phyloP scores from a whole-genome alignment of 1,140 invertebrate genomes.

The Augochlora pura region DNA sequence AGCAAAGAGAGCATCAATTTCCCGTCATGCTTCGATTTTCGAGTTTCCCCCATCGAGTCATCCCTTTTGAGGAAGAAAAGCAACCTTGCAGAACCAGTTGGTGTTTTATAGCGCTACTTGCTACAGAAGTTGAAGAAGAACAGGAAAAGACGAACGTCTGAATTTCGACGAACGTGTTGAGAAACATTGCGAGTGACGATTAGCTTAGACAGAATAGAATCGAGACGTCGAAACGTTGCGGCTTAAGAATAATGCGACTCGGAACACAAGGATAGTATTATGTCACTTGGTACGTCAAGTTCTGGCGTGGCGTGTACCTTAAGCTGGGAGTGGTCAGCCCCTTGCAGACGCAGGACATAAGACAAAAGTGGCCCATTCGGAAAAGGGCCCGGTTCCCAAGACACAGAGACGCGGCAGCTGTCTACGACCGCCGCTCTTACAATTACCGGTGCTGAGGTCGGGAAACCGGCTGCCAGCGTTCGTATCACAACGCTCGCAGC shows the following conservation, averaged over 20 bases:
- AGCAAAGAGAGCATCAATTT: not conserved
- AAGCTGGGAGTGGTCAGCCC: constrained; percentile 83
- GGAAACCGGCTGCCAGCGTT: constrained; percentile 87
- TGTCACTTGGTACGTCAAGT: constrained; percentile 31
- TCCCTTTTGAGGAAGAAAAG: not conserved
- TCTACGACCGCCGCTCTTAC: constrained; percentile 90
- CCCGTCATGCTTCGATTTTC: not conserved
- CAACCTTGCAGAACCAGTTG: constrained; percentile 60
- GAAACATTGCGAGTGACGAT: constrained; percentile 10
- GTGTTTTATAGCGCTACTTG: constrained; percentile 17
- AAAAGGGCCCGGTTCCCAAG: constrained; percentile 92
- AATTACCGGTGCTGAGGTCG: constrained; percentile 86
- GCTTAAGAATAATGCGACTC: not conserved
- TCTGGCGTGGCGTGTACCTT: constrained; percentile 82
- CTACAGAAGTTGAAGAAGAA: constrained; percentile 41
- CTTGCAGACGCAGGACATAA: constrained; percentile 86
- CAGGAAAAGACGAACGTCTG: constrained; percentile 36
- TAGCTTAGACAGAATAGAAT: not conserved
- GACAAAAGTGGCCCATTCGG: constrained; percentile 93
- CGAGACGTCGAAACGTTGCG: not conserved
- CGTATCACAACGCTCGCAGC: constrained; percentile 89
- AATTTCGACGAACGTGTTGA: constrained; percentile 1
- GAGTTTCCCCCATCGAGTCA: not conserved
- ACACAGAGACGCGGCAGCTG: constrained; percentile 90
- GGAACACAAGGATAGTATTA: not conserved